phyloP scores from a whole-genome alignment of 2,113 vertebrate genomes.

The Seriola aureovittata region DNA sequence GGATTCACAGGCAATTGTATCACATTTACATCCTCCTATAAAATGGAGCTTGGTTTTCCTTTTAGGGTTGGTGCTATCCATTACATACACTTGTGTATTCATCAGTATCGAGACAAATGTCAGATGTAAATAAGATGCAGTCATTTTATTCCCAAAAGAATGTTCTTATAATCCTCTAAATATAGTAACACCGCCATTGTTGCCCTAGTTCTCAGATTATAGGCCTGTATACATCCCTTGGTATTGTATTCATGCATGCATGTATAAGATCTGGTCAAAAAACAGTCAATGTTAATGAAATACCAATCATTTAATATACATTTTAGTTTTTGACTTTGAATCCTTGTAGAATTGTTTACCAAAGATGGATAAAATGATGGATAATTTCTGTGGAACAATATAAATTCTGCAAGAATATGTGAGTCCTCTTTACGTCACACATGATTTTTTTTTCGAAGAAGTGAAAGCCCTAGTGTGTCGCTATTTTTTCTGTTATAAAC shows the following conservation, averaged over 20 bases:
- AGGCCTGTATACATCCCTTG: background rate
- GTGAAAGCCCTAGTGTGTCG: background rate
- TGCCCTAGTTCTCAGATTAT: slow-evolving; percentile 30
- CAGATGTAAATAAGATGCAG: slow-evolving; percentile 29
- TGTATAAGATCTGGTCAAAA: too few species aligned
- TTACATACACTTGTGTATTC: slow-evolving; percentile 36
- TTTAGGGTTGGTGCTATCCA: slow-evolving; percentile 17
- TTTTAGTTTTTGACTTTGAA: too few species aligned
- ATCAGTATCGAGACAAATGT: slow-evolving; percentile 17
- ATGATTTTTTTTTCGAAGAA: background rate
- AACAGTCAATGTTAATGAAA: too few species aligned
- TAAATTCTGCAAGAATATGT: background rate
- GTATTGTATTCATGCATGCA: background rate
- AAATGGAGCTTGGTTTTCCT: slow-evolving; percentile 20
- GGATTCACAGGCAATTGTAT: slow-evolving; percentile 25
- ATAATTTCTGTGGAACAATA: background rate
- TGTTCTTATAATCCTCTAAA: background rate
- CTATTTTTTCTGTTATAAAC: background rate
- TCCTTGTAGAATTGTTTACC: too few species aligned
- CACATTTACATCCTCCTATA: slow-evolving; percentile 17
- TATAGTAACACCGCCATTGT: background rate
- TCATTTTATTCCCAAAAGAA: slow-evolving; percentile 1
- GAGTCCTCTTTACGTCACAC: background rate
- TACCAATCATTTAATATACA: too few species aligned
- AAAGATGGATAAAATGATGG: too few species aligned